Percentiles rank a stretch among this genome's conserved stretches.
Evolutionary conservation across 2,113 vertebrate species (phyloP).

Genomic region (Eulemur rufifrons): DNA sequence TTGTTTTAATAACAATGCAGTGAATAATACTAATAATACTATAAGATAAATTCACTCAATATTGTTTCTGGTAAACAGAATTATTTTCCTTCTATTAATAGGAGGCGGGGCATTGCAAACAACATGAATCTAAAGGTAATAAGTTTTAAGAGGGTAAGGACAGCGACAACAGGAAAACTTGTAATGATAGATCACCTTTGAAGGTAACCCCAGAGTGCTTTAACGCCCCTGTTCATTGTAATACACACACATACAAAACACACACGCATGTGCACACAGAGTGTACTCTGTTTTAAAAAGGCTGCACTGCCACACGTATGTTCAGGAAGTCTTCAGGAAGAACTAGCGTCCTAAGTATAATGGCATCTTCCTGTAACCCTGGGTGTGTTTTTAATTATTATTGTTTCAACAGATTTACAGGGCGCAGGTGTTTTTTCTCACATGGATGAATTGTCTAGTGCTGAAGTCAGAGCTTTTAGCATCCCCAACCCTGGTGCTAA

Average conservation of each 20-base stretch:
- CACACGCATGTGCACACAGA: fast-evolving
- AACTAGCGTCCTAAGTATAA: background rate
- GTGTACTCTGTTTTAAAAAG: background rate
- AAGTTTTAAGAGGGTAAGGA: background rate
- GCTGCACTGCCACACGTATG: fast-evolving
- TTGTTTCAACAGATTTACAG: too few species aligned
- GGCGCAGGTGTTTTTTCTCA: too few species aligned
- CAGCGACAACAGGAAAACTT: background rate
- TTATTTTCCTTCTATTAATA: background rate
- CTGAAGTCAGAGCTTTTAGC: too few species aligned
- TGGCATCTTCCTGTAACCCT: background rate
- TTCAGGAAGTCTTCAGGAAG: background rate
- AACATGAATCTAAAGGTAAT: background rate
- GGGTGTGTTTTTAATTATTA: too few species aligned
- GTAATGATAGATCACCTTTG: background rate
- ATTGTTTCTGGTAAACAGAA: constrained; percentile 17
- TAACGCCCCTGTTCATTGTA: background rate
- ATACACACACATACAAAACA: fast-evolving
- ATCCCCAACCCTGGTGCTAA: background rate
- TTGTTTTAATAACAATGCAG: constrained; percentile 74
- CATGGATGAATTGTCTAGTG: too few species aligned
- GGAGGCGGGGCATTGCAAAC: background rate
- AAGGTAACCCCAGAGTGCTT: background rate
- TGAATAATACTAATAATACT: constrained; percentile 63
- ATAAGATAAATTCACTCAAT: background rate